Conservation (phyloP, 1,140 invertebrate species). For the Apolygus lucorum region DNA sequence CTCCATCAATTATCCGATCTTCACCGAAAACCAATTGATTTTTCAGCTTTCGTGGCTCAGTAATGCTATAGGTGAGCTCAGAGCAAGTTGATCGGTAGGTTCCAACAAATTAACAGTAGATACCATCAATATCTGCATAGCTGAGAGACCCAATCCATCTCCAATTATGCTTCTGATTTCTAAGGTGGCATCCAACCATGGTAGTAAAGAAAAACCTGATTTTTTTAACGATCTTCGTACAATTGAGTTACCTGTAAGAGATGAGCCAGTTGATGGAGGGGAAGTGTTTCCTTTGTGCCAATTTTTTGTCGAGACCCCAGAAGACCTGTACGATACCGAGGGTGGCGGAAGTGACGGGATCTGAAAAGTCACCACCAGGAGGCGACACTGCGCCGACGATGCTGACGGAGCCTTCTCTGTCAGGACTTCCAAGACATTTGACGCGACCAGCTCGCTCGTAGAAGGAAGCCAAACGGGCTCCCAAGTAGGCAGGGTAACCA, state of each 20-base stretch:
- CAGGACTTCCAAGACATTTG: slow-evolving; percentile 96
- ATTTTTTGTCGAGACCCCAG: slow-evolving; percentile 99
- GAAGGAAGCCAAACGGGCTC: slow-evolving; percentile 95
- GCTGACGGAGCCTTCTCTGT: slow-evolving; percentile 94
- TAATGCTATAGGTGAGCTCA: no score
- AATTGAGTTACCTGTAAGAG: slow-evolving; percentile 67
- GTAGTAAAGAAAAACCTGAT: no score
- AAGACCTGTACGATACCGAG: slow-evolving; percentile 99
- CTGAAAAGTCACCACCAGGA: slow-evolving; percentile 99
- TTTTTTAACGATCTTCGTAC: no score
- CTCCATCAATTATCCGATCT: no score
- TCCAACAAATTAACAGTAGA: no score
- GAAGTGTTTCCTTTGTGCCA: slow-evolving; percentile 99
- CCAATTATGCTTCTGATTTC: no score
- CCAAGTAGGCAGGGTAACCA: slow-evolving; percentile 98
- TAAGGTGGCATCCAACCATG: no score
- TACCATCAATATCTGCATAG: no score
- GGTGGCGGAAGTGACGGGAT: slow-evolving; percentile 98
- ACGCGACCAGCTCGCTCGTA: slow-evolving; percentile 98
- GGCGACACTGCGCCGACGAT: slow-evolving; percentile 99
- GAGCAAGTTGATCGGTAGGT: no score
- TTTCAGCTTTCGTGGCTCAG: no score
- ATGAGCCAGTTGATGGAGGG: slow-evolving; percentile 99
- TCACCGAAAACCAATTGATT: no score
- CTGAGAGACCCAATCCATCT: no score